Base-by-base conservation (phyloP, 2,113 vertebrate species). In the Salvelinus fontinalis region DNA sequence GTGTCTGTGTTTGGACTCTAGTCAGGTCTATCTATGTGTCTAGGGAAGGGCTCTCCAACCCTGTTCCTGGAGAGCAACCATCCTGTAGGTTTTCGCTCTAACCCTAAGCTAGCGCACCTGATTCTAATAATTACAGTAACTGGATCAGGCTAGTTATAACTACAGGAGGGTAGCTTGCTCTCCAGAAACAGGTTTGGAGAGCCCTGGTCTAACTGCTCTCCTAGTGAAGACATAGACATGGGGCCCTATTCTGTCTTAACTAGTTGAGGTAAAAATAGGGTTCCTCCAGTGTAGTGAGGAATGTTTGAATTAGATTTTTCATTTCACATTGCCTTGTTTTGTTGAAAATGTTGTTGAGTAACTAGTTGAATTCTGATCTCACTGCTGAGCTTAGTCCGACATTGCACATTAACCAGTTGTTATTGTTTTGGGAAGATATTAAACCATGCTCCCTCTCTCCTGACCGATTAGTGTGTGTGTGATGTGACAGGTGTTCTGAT, bases 1-100 rank as follows among this genome's bases (percentile, higher is more conserved):
- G 72, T 3, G 49, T 34, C 54, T 67, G 44, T 34, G 29, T 75
- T 64, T 49, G 65, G 71, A 14, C 16, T 73, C n/a, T 49, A 18
- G 18, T 13, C 54, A 26, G 57, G n/a, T 6, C 59, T 62, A n/a
- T 11, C 8, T 44, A 34, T 34, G 39, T 44, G 39, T 44, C 39
- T 44, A 44, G 39, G 39, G 2, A 1, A 44, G 39, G 39, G 39
- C 8, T 44, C 7, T 44, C 39, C 8, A 44, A 44, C 39, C 39
- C 39, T 44, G 39, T 44, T 44, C 8, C 39, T 44, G 39, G 8
- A 44, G 39, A 44, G 39, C 39, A 9, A 44, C 39, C 9, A 9
- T 11, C 39, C 39, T 44, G 39, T 11, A 11, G 39, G 39, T 44
- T 11, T 44, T 9, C 8, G 8, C 39, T 44, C 8, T 11, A 44